These are phyloP conservation scores for Smithornis capensis DNA, from an alignment of 2,113 vertebrate genomes.

Conservation along the genomic window DNA sequence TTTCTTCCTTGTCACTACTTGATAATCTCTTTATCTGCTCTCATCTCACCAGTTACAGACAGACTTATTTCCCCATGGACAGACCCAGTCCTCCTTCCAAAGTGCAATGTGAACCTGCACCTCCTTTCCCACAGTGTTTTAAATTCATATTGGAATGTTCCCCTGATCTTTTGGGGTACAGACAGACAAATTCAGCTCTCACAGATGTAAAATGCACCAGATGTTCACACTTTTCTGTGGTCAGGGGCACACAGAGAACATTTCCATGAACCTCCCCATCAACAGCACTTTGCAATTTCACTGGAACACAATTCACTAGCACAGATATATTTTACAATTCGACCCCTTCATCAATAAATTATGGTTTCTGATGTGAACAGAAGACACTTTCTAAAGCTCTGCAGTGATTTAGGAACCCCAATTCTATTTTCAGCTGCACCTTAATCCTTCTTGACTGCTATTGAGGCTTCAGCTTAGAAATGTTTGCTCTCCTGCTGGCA, in stretches of 20 bases:
- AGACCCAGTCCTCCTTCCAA: neutral
- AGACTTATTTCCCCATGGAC: slow-evolving; percentile 21
- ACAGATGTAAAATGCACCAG: rapidly evolving
- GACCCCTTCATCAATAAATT: neutral
- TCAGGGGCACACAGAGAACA: neutral
- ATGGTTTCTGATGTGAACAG: neutral
- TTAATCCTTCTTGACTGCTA: slow-evolving; percentile 31
- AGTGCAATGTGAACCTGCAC: rapidly evolving
- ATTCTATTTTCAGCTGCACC: neutral
- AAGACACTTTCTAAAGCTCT: neutral
- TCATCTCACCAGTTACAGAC: slow-evolving; percentile 46
- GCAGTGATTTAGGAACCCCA: neutral
- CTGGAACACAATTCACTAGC: neutral
- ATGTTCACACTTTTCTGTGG: neutral
- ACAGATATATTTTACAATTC: neutral
- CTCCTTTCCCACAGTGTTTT: neutral
- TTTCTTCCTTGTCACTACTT: slow-evolving; percentile 16
- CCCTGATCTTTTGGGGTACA: neutral
- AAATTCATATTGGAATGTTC: neutral
- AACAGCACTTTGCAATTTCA: neutral
- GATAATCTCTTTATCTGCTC: slow-evolving; percentile 50
- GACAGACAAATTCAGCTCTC: neutral
- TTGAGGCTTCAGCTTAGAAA: neutral
- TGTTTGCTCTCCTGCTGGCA: slow-evolving; percentile 34
- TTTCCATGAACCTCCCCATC: neutral